Evolutionary conservation across 2,797 vertebrate genomes (phyloP).

Genomic region (Botia kubotai): DNA sequence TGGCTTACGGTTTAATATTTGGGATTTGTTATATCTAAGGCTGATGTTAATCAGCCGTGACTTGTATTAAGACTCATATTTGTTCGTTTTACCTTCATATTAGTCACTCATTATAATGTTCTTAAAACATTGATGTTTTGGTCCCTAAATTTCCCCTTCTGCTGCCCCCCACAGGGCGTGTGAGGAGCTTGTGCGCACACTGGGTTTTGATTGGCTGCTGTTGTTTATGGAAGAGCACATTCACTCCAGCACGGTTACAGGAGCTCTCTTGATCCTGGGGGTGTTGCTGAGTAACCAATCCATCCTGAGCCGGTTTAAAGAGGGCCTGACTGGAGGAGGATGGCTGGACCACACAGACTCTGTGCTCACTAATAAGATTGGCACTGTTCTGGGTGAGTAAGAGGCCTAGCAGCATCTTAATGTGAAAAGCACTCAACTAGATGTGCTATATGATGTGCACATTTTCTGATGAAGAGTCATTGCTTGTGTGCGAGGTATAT

Average conservation of each 20-base stretch:
- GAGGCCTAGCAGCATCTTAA: neutral
- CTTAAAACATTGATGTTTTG: neutral
- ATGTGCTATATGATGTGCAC: neutral
- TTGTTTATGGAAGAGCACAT: constrained; percentile 98
- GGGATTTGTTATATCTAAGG: neutral
- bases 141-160: neutral
- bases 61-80: neutral
- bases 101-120: neutral
- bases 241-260: constrained; percentile 92
- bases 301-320: constrained; percentile 93
- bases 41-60: too few relatives aligned
- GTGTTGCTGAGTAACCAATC: constrained; percentile 92
- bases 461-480: too few relatives aligned
- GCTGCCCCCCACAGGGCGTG: constrained; percentile 82
- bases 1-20: neutral
- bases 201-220: constrained; percentile 97
- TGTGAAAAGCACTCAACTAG: neutral
- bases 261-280: constrained; percentile 93
- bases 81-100: neutral
- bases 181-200: constrained; percentile 90
- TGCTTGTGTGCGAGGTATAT: neutral
- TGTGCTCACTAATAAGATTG: constrained; percentile 96
- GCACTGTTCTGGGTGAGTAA: constrained; percentile 94
- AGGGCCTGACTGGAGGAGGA: constrained; percentile 92
- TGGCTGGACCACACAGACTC: constrained; percentile 99